Evolutionary conservation across 2,888 invertebrate species (phyloP), one percentile per base, ranked within the genome.

Genomic region (Noctua janthe): DNA sequence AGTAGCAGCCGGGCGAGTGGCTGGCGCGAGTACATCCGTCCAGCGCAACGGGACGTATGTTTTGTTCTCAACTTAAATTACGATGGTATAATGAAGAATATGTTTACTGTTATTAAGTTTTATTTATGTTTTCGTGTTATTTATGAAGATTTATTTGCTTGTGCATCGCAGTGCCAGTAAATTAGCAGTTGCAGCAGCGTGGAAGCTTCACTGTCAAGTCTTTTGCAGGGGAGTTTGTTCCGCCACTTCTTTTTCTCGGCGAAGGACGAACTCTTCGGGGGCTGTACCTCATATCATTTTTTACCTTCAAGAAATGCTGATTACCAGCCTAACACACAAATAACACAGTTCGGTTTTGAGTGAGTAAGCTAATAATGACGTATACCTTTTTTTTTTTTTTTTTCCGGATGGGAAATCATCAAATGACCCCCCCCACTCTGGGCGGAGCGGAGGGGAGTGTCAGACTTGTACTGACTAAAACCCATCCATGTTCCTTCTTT

Each of bases 11-110:
- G 74, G 77, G 71, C 82, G 72, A 90, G 91, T 88, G 76, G 87
- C 87, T 90, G n/a, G 86, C 76, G 81, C 87, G 43, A 88, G 88
- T 86, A 64, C 56, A 73, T 73, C 73, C 71, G 66, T 78, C 80
- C 70, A 84, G 62, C 76, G 49, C 84, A 71, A 70, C 75, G 71
- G 80, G 80, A 67, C 74, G 71, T 74, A 78, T 76, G 86, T 66
- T 72, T 77, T 73, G 82, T 62, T 82, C 74, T 73, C 66, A 80
- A 74, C 70, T 71, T 80, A 84, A 69, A 76, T 74, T 75, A 80
- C 64, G 56, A 59, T 39, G 67, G 74, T 71, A n/a, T 75, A 72
- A 71, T 77, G 74, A 80, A 54, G 72, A 70, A 75, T 79, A 47
- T 62, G 56, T 87, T 80, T 70, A 80, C 75, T 59, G 85, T 81